These are phyloP conservation scores for Cylas formicarius DNA, from an alignment of 1,140 invertebrate genomes.

Conservation along the genomic window DNA sequence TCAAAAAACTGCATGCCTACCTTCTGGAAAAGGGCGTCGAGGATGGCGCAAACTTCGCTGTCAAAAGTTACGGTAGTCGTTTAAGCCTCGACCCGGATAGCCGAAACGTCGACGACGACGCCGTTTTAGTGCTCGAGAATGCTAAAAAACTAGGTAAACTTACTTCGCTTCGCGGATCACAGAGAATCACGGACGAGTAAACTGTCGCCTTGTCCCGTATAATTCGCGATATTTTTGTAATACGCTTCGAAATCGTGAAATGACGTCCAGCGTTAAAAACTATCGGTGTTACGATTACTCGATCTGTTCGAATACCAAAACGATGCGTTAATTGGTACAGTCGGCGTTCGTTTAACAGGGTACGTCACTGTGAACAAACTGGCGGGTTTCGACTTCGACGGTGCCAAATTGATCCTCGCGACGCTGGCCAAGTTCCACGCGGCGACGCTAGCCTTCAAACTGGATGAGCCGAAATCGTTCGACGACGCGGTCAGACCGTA, in stretches of 20 bases:
- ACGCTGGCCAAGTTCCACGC: background rate
- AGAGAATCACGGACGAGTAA: too few species aligned
- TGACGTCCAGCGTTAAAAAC: too few species aligned
- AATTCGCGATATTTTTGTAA: too few species aligned
- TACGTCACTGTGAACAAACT: too few species aligned
- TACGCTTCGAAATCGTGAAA: too few species aligned
- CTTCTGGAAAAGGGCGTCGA: slow-evolving; percentile 20
- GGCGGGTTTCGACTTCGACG: slow-evolving; percentile 2
- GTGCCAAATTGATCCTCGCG: background rate
- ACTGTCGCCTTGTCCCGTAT: too few species aligned
- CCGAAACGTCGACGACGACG: slow-evolving; percentile 29
- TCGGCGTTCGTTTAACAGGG: too few species aligned
- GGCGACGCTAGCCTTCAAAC: background rate
- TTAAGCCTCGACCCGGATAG: slow-evolving; percentile 21
- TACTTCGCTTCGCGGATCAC: too few species aligned
- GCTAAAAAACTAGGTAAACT: too few species aligned
- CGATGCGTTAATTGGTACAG: too few species aligned
- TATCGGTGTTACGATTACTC: too few species aligned
- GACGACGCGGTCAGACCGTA: background rate
- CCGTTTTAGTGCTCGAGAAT: slow-evolving; percentile 41
- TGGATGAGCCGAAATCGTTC: background rate
- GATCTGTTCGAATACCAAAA: too few species aligned
- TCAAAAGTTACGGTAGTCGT: slow-evolving; percentile 25
- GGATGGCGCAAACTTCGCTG: slow-evolving; percentile 18
- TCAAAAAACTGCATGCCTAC: slow-evolving; percentile 27